phyloP scores from a whole-genome alignment of 2,888 invertebrate genomes.

The Morpho achilles region DNA sequence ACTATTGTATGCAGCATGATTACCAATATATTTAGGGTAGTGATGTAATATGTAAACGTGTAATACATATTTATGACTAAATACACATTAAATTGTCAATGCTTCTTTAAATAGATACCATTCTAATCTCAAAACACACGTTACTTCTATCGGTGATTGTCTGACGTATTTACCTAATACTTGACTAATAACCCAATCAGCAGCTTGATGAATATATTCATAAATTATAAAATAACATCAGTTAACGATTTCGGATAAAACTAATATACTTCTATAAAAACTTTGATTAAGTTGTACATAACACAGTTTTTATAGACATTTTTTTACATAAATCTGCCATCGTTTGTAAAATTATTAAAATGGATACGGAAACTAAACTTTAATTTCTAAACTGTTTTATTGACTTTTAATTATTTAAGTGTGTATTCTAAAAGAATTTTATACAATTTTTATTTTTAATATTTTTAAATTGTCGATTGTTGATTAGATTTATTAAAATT shows the following conservation, averaged over 20 bases:
- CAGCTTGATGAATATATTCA: not conserved
- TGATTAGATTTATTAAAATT: no score
- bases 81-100: conserved; percentile 1
- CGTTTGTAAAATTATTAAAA: not conserved
- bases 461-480: no score
- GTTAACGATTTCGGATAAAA: not conserved
- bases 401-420: no score
- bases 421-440: no score
- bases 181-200: conserved; percentile 9
- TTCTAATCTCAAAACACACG: no score
- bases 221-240: not conserved
- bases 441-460: no score
- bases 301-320: not conserved
- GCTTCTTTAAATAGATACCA: not conserved
- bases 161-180: conserved; percentile 12
- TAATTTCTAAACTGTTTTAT: no score
- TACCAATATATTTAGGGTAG: conserved; percentile 9
- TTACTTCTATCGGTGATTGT: not conserved
- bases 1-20: not conserved
- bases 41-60: conserved; percentile 17
- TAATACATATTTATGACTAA: conserved; percentile 10
- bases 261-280: not conserved
- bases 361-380: no score
- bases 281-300: not conserved
- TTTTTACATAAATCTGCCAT: not conserved